Percentiles rank a stretch among this genome's conserved stretches.
These are phyloP conservation scores for Scopus umbretta DNA, from an alignment of 2,113 vertebrate genomes.

Conservation along the genomic window DNA sequence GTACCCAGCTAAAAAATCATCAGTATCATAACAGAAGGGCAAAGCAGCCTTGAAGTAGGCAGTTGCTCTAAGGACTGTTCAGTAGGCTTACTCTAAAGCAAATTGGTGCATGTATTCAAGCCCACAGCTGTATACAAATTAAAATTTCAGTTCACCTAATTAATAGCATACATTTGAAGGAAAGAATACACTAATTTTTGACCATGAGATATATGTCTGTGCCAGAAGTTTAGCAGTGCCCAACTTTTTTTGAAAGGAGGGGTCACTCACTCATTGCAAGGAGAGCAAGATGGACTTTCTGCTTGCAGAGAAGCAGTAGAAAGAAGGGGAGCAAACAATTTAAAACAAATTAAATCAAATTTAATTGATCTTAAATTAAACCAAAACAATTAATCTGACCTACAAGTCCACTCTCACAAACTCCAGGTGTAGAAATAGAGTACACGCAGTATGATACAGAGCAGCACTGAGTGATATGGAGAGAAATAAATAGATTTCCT, in stretches of 20 bases:
- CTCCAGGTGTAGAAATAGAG: not conserved
- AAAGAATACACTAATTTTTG: not conserved
- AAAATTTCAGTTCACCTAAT: not conserved
- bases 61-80: not conserved
- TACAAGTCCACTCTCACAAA: not conserved
- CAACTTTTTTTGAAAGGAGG: not conserved
- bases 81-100: not conserved
- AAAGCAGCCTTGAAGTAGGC: not conserved
- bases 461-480: not conserved
- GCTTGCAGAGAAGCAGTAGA: not conserved
- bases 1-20: not conserved
- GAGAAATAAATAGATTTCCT: not conserved
- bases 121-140: not conserved
- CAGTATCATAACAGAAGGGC: not conserved
- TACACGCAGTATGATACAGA: not conserved
- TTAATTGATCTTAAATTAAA: too few species aligned
- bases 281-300: not conserved
- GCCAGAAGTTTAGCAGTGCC: not conserved
- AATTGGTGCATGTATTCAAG: not conserved
- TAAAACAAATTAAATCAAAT: too few species aligned
- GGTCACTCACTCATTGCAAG: not conserved
- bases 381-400: not conserved
- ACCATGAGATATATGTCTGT: not conserved
- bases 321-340: not conserved
- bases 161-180: not conserved